A percentile compares a stretch with the other conserved stretches of the same genome.
phyloP scores from a whole-genome alignment of 2,888 invertebrate genomes.

The Eupithecia subumbrata region DNA sequence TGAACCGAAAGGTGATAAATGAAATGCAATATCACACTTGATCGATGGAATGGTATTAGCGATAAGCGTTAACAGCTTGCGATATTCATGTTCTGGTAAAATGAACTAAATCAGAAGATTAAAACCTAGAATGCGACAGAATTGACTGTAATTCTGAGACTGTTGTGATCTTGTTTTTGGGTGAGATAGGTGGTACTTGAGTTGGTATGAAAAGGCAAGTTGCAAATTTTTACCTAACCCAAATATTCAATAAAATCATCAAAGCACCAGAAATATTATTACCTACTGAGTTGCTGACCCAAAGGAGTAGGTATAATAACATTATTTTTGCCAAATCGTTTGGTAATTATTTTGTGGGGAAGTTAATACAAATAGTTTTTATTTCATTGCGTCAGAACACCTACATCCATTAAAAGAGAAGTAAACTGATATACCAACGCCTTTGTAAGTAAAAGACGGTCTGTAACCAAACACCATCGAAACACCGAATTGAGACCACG shows the following conservation, averaged over 20 bases:
- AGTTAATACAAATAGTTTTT: neutral
- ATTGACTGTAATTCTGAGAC: neutral
- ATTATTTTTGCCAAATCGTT: neutral
- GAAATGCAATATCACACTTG: constrained; percentile 22
- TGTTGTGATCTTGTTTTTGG: neutral
- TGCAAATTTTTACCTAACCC: neutral
- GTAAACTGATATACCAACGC: neutral
- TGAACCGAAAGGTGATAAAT: constrained; percentile 15
- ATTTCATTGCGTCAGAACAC: neutral
- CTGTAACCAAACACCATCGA: constrained; percentile 5
- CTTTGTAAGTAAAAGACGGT: constrained; percentile 2
- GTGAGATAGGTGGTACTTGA: neutral
- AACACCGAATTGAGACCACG: constrained; percentile 55
- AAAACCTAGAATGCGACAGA: neutral
- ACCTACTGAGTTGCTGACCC: neutral
- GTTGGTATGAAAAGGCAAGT: neutral
- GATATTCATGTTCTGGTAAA: neutral
- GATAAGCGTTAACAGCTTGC: constrained; percentile 8
- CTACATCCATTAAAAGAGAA: neutral
- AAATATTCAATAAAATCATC: neutral
- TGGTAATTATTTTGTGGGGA: neutral
- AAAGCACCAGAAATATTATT: neutral
- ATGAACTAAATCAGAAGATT: neutral
- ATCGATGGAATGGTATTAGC: constrained; percentile 15
- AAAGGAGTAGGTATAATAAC: neutral